A percentile compares a stretch with the other conserved stretches of the same genome.
phyloP scores from a whole-genome alignment of 2,888 invertebrate genomes.

The Melieria picta region DNA sequence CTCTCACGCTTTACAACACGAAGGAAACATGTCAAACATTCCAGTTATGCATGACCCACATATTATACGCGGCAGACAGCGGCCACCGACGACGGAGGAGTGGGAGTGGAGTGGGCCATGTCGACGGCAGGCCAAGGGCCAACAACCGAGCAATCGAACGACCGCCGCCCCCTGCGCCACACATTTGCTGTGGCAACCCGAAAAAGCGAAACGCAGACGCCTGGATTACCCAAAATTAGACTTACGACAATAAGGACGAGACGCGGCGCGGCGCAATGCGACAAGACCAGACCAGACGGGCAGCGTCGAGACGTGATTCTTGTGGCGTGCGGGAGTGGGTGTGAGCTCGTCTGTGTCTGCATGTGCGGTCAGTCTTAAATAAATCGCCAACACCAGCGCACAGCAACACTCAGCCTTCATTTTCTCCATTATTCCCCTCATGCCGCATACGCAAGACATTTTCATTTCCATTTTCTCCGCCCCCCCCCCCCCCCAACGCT shows the following conservation, averaged over 20 bases:
- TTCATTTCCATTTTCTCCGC: no score
- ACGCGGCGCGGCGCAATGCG: no score
- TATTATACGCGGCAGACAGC: conserved; percentile 48
- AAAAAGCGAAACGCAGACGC: conserved; percentile 9
- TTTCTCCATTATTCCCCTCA: no score
- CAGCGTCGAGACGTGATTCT: neutral
- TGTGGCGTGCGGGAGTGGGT: neutral
- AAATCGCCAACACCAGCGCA: neutral
- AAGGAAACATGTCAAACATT: conserved; percentile 58
- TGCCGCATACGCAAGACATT: no score
- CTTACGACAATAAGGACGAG: conserved; percentile 22
- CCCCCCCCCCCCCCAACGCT: no score
- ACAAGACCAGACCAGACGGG: no score
- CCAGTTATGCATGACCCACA: conserved; percentile 57
- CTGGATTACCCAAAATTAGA: conserved; percentile 22
- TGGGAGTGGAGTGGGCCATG: neutral
- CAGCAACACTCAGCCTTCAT: no score
- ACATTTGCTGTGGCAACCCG: neutral
- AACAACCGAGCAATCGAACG: neutral
- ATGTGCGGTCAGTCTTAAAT: neutral
- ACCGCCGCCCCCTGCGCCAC: no score
- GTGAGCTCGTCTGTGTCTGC: no score
- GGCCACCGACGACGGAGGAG: no score
- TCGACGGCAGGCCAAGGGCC: neutral
- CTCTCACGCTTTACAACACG: conserved; percentile 54